These are phyloP conservation scores for Eupithecia subfuscata DNA, from an alignment of 2,888 invertebrate genomes.

Conservation along the genomic window DNA sequence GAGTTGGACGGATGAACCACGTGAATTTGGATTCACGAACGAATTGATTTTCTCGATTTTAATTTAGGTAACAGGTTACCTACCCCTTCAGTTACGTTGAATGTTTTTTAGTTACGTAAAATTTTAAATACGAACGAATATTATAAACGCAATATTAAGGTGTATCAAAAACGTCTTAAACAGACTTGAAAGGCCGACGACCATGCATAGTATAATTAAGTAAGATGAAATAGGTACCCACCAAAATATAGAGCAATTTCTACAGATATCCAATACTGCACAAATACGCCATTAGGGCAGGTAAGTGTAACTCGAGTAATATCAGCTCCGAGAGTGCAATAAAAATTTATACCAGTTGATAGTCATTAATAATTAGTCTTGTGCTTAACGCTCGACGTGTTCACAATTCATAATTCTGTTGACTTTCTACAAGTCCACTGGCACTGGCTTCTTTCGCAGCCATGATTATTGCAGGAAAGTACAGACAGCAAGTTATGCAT, in stretches of 20 bases:
- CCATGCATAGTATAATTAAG: too few species aligned
- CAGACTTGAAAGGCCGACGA: not conserved
- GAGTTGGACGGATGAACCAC: not conserved
- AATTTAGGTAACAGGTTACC: not conserved
- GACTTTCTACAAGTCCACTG: slow-evolving; percentile 8
- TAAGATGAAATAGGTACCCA: not conserved
- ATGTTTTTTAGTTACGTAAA: too few species aligned
- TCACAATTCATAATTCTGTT: slow-evolving; percentile 25
- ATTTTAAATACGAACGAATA: not conserved
- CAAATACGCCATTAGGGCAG: not conserved
- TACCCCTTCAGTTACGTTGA: too few species aligned
- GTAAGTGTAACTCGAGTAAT: slow-evolving; percentile 5
- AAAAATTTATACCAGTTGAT: slow-evolving; percentile 25
- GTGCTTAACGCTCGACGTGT: slow-evolving; percentile 14
- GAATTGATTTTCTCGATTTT: not conserved
- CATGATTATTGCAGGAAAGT: not conserved
- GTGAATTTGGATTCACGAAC: not conserved
- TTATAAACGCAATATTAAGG: too few species aligned
- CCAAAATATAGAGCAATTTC: not conserved
- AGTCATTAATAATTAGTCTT: slow-evolving; percentile 18
- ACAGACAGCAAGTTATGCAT: not conserved
- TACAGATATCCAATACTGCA: not conserved
- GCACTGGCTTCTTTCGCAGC: not conserved
- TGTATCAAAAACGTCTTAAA: not conserved
- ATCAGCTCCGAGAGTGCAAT: slow-evolving; percentile 20